Base-by-base conservation (phyloP, 2,113 vertebrate species). In the Semicossyphus pulcher region DNA sequence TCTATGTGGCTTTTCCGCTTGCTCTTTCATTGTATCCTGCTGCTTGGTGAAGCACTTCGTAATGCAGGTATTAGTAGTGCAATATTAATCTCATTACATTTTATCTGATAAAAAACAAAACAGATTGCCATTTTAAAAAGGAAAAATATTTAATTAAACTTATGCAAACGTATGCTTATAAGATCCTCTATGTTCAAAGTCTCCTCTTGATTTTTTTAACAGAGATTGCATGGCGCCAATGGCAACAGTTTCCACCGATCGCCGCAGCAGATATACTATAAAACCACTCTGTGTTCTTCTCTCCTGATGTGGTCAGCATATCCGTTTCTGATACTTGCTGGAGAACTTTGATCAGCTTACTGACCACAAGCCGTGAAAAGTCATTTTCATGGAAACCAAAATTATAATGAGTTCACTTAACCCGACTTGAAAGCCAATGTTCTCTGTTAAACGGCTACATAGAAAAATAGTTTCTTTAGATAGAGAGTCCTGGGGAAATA, bases 321-420 rank as follows among this genome's bases (percentile, higher is more conserved):
- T 92, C 70, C 72, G 54, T 74, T 88, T 88, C 69, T 78, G 79
- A 87, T 81, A 76, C 56, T 84, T 26, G 44, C 58, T 25, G 47
- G 42, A 83, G 63, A 83, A 77, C 78, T 89, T 87, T 89, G 84
- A 91, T 89, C 81, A 67, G 78, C 81, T 83, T 72, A 63, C 61
- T 70, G 81, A 84, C 86, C 88, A 76, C 87, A 86, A 72, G 85
- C 69, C 41, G n/a, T 64, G 66, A 78, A 79, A 85, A 79, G 76
- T 74, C 23, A 72, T 85, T 88, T 85, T 77, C 44, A 73, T 56
- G 52, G 63, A 85, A 91, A 86, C 66, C 78, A 64, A 61, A 81
- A 71, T 75, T 80, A 62, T n/a, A 83, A 79, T 67, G 85, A 72
- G 76, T 86, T 77, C 47, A 73, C 39, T 62, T 70, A 49, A 53